These are phyloP conservation scores for Chamaea fasciata DNA, from an alignment of 2,113 vertebrate genomes.

Conservation along the genomic window DNA sequence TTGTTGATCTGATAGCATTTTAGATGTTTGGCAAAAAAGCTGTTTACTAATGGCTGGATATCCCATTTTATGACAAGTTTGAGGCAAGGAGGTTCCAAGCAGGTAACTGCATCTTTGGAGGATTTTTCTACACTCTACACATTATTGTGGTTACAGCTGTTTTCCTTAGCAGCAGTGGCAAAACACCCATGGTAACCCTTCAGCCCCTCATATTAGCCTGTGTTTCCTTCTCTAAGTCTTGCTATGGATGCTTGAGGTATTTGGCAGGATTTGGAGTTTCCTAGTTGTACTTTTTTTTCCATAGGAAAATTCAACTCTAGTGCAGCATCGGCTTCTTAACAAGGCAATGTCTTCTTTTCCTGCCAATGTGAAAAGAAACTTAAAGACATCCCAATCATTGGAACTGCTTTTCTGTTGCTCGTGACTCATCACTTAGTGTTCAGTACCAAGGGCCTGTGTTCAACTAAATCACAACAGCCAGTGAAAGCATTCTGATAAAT, in stretches of 20 bases:
- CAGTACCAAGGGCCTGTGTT: neutral
- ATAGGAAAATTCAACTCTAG: neutral
- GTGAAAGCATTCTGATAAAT: neutral
- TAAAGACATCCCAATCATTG: neutral
- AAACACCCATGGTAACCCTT: neutral
- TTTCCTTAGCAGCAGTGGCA: neutral
- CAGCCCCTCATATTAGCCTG: neutral
- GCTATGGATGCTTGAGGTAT: neutral
- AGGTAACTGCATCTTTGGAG: neutral
- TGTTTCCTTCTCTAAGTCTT: neutral
- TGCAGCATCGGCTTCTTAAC: slow-evolving; percentile 6
- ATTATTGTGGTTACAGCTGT: neutral
- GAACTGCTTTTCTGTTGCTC: neutral
- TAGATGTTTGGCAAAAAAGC: neutral
- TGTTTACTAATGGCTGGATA: neutral
- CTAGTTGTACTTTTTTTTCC: neutral
- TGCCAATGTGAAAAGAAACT: neutral
- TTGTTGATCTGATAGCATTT: neutral
- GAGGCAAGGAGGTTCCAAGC: neutral
- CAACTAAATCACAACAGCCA: neutral
- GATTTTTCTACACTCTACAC: neutral
- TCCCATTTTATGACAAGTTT: neutral
- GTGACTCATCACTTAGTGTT: neutral
- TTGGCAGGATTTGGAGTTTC: neutral
- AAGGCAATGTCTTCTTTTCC: neutral